Percentiles rank a stretch among this genome's conserved stretches.
These are phyloP conservation scores for Coboldia fuscipes DNA, from an alignment of 1,140 invertebrate genomes.

Conservation along the genomic window DNA sequence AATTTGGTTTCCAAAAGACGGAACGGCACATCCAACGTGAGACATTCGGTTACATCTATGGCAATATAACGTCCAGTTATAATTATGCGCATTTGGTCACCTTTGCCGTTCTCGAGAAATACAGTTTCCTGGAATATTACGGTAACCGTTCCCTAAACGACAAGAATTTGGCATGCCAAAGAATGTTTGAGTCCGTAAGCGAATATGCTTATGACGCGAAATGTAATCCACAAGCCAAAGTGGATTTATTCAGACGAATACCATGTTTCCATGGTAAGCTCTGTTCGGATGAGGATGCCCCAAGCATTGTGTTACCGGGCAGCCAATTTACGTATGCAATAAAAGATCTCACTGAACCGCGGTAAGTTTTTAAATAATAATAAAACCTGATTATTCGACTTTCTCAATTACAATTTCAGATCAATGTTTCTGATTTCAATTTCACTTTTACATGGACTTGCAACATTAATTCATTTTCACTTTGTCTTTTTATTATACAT, in stretches of 20 bases:
- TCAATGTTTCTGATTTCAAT: background rate
- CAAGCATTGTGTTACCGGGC: conserved; percentile 61
- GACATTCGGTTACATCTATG: conserved; percentile 86
- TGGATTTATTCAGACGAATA: conserved; percentile 71
- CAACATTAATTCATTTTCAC: background rate
- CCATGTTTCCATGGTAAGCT: conserved; percentile 59
- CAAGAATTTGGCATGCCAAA: conserved; percentile 40
- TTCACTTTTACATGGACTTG: background rate
- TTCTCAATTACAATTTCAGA: conserved; percentile 1
- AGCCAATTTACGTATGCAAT: conserved; percentile 90
- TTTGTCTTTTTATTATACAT: conserved; percentile 5
- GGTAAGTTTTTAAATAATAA: conserved; percentile 35
- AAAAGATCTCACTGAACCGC: conserved; percentile 66
- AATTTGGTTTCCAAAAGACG: conserved; percentile 96
- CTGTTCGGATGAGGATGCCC: conserved; percentile 72
- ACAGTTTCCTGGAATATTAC: conserved; percentile 76
- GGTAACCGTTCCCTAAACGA: conserved; percentile 30
- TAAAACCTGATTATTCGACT: too few relatives aligned
- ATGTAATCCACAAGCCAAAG: conserved; percentile 49
- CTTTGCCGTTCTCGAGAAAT: conserved; percentile 67
- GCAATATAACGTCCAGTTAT: conserved; percentile 62
- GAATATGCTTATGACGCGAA: conserved; percentile 60
- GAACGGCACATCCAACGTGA: conserved; percentile 55
- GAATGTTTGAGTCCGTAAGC: conserved; percentile 71
- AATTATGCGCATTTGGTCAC: conserved; percentile 43